Evolutionary conservation across 2,113 vertebrate species (phyloP).

Genomic region (Podiceps cristatus): DNA sequence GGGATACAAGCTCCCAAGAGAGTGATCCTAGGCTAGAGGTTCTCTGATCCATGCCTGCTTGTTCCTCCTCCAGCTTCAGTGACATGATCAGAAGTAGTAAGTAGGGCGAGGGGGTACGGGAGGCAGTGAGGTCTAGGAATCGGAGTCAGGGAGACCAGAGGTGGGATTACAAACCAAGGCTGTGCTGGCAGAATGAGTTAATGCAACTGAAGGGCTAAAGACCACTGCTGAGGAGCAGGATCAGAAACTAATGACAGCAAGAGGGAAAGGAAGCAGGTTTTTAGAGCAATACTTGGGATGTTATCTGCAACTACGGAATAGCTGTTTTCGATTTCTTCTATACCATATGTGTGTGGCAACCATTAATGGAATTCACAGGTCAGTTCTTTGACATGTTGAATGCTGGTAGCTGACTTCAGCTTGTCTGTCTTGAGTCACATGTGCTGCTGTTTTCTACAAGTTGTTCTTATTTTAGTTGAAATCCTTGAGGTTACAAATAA

Average conservation of each 20-base stretch:
- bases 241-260: neutral
- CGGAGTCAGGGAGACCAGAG: neutral
- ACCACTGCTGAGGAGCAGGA: neutral
- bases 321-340: neutral
- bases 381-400: neutral
- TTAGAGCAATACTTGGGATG: neutral
- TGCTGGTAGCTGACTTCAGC: neutral
- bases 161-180: neutral
- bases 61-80: neutral
- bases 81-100: neutral
- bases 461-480: neutral
- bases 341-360: neutral
- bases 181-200: neutral
- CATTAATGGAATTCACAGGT: neutral
- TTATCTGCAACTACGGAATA: neutral
- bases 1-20: neutral
- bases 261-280: neutral
- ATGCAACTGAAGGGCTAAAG: neutral
- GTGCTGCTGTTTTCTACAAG: neutral
- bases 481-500: neutral
- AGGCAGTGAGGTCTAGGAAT: neutral
- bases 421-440: neutral
- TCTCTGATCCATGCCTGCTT: neutral
- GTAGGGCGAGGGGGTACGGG: fast-evolving
- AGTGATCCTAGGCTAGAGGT: neutral